Evolutionary conservation across 1,140 invertebrate genomes (phyloP), one percentile per base, ranked within the genome.

Genomic region (Hyposmocoma kahamanoa): DNA sequence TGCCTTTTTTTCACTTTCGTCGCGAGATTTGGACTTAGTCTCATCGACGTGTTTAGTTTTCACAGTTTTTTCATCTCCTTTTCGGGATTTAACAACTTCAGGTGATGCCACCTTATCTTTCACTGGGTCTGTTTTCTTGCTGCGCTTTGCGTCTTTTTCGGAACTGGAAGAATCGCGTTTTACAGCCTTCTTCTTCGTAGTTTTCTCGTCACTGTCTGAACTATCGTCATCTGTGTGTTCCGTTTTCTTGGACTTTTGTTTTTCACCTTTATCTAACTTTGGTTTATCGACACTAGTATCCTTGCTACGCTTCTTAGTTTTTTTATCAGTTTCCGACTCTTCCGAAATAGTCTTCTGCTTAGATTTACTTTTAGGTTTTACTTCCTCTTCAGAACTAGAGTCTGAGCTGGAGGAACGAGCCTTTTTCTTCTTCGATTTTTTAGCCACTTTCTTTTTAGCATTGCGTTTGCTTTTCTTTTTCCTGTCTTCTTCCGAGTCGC

Each of bases 381-480:
- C 61, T 78, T 87, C 58, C 26, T 91, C 90, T 17, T 91, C 90
- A 0, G 90, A 91, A 71, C 89, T 91, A 1, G 90, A 90, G 51
- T 90, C 61, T 59, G 88, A 82, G 74, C 88, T 61, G 55, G 87
- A 83, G 69, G 89, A 62, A 65, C 88, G 49, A 71, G 87, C 42
- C 84, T 87, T 51, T 61, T 86, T 82, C 73, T 89, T 72, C 49
- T 86, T 71, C 28, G 74, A 69, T 68, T 89, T 82, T 62, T 88
- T 82, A 9, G 75, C 71, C 39, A 80, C 50, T 59, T 87, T 84
- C 73, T 87, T 82, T 56, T 84, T 84, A n/a, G 76, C 56, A 45
- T 55, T 75, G 53, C 82, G 86, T 57, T 88, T 87, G 57, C 86
- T 90, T 70, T 90, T 92, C 59, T 88, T 88, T 66, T 89, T 90